A percentile compares a stretch with the other conserved stretches of the same genome.
phyloP scores from a whole-genome alignment of 2,888 invertebrate genomes.

The Limnephilus marmoratus region DNA sequence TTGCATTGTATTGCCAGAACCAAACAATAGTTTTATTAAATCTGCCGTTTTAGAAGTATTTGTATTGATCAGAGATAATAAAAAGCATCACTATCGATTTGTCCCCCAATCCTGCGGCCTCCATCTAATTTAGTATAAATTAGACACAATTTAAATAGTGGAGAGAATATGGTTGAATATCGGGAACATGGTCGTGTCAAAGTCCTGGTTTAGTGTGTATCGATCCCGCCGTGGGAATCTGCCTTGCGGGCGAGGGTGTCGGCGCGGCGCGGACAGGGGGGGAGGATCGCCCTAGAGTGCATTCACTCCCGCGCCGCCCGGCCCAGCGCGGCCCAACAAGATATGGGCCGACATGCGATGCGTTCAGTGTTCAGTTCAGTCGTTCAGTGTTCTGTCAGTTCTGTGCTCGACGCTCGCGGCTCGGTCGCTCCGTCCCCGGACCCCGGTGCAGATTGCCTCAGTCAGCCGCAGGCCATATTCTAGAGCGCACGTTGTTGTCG shows the following conservation, averaged over 20 bases:
- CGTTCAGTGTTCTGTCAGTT: background rate
- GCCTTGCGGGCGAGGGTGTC: constrained; percentile 3
- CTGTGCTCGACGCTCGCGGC: background rate
- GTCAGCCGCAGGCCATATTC: background rate
- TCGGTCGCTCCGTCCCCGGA: background rate
- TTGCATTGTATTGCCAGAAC: background rate
- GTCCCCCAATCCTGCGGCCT: background rate
- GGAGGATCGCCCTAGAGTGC: constrained; percentile 51
- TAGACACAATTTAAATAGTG: background rate
- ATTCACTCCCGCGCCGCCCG: constrained; percentile 49
- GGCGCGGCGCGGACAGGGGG: constrained; percentile 27
- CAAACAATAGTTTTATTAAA: background rate
- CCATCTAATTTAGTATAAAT: background rate
- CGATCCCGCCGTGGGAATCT: constrained; percentile 59
- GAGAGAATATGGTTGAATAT: background rate
- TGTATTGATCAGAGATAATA: background rate
- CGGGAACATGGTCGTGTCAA: constrained; percentile 38
- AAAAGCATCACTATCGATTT: background rate
- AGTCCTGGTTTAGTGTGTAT: constrained; percentile 41
- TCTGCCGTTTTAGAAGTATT: background rate
- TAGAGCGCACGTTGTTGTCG: background rate
- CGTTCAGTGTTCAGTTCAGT: background rate
- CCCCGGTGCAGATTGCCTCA: background rate
- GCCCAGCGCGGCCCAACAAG: constrained; percentile 43
- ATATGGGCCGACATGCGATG: constrained; percentile 41